Base-by-base conservation (phyloP, 2,113 vertebrate species). In the Emydura subglobosa region DNA sequence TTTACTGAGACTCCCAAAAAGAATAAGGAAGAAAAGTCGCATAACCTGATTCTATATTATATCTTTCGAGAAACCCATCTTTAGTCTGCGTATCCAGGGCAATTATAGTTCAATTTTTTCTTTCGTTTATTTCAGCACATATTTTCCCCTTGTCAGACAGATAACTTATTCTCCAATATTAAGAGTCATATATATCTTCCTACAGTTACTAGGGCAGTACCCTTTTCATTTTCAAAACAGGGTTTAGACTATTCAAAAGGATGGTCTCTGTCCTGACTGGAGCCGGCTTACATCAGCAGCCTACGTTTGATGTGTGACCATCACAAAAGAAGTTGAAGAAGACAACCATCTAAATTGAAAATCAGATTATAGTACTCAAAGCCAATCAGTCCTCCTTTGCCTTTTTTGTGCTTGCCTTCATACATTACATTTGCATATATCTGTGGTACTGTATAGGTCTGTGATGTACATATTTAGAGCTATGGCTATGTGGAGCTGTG, bases 311-410 rank as follows among this genome's bases (percentile, higher is more conserved):
- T 85, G 95, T 91, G 44, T 91, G 27, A 0, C 0, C 74, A 49
- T 76, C 91, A 87, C 53, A 54, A 59, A 89, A 94, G 11, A 17
- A 16, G 31, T 17, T 50, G 83, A 79, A 59, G 85, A 86, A 84
- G 54, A 47, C 47, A 47, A 74, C 44, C 79, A 81, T 68, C 17
- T 85, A 79, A 27, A 29, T 44, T 85, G 84, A 78, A 76, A 81
- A 47, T 65, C 47, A 54, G 61, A 83, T 12, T 31, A 51, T 7
- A 9, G 39, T 7, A 24, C 87, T 84, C 86, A 91, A 79, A 93
- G 83, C 49, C 79, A 81, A 85, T 95, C 80, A 87, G 83, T 89
- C 76, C 10, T 85, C 65, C 88, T 95, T 82, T 82, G n/a, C 6
- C 92, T 39, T 91, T 47, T 91, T 89, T 94, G 44, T 83, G 14